These are phyloP conservation scores for Holacanthella duospinosa DNA, from an alignment of 2,888 invertebrate genomes.

Conservation along the genomic window DNA sequence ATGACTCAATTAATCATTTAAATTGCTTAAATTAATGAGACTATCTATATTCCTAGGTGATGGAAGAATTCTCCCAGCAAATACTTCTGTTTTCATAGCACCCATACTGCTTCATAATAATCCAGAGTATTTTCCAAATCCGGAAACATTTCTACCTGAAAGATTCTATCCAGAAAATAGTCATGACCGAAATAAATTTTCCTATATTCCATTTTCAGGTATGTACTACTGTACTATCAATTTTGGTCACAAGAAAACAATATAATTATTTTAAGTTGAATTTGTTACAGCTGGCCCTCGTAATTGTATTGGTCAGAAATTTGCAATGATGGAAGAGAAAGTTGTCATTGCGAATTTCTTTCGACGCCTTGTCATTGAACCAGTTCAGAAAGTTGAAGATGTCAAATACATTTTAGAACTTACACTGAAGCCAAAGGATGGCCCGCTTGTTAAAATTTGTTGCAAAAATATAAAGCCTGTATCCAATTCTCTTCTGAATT, in stretches of 20 bases:
- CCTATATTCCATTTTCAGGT: constrained; percentile 35
- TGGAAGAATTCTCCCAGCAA: constrained; percentile 18
- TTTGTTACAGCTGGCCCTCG: neutral
- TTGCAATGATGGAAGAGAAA: constrained; percentile 40
- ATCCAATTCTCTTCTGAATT: neutral
- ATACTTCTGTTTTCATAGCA: constrained; percentile 11
- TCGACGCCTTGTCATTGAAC: constrained; percentile 48
- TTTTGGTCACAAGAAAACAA: neutral
- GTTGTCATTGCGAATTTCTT: constrained; percentile 50
- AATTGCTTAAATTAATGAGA: no score
- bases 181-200: constrained; percentile 26
- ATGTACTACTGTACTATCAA: neutral
- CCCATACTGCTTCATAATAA: constrained; percentile 19
- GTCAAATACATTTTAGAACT: constrained; percentile 50
- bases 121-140: constrained; percentile 23
- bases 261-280: neutral
- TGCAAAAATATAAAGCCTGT: neutral
- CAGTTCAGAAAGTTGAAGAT: constrained; percentile 50
- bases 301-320: neutral
- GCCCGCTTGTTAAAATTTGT: constrained; percentile 45
- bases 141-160: constrained; percentile 25
- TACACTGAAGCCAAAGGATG: constrained; percentile 51
- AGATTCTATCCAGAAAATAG: constrained; percentile 24
- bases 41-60: no score
- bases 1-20: no score